phyloP scores from a whole-genome alignment of 2,797 vertebrate genomes.

The Varecia variegata region DNA sequence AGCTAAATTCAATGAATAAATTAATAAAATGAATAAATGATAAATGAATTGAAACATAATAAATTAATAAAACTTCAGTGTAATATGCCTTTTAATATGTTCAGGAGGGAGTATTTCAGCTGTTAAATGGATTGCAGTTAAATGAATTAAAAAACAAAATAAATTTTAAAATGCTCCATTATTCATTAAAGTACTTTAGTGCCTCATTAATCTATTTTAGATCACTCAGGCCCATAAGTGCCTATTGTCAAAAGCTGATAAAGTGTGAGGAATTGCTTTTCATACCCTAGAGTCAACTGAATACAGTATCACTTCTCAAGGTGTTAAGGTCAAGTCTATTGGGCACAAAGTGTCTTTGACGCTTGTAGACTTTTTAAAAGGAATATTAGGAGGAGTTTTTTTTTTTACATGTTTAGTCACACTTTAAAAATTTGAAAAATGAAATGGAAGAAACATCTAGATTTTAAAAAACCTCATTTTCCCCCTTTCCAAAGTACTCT shows the following conservation, averaged over 20 bases:
- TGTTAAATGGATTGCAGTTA: conserved; percentile 77
- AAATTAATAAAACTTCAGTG: conserved; percentile 75
- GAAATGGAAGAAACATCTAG: neutral
- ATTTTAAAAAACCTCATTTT: neutral
- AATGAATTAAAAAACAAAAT: conserved; percentile 74
- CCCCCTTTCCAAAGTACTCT: neutral
- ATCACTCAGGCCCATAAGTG: conserved; percentile 65
- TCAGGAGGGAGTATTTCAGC: conserved; percentile 52
- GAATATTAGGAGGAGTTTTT: neutral
- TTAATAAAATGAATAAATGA: conserved; percentile 76
- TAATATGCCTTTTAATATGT: conserved; percentile 73
- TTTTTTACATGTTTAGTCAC: neutral
- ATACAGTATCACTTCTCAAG: neutral
- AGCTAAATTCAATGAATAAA: conserved; percentile 58
- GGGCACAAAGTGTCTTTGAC: conserved; percentile 20
- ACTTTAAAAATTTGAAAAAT: neutral
- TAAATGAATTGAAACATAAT: conserved; percentile 75
- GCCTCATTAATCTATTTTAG: conserved; percentile 76
- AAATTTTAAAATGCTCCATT: conserved; percentile 74
- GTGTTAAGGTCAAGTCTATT: conserved; percentile 58
- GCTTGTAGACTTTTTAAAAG: conserved; percentile 45
- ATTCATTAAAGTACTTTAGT: conserved; percentile 72
- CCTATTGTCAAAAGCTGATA: conserved; percentile 58
- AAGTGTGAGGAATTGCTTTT: conserved; percentile 66
- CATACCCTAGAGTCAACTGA: conserved; percentile 1